Percentiles rank a stretch among this genome's conserved stretches.
These are phyloP conservation scores for Heptranchias perlo DNA, from an alignment of 2,113 vertebrate species.

Conservation along the genomic window DNA sequence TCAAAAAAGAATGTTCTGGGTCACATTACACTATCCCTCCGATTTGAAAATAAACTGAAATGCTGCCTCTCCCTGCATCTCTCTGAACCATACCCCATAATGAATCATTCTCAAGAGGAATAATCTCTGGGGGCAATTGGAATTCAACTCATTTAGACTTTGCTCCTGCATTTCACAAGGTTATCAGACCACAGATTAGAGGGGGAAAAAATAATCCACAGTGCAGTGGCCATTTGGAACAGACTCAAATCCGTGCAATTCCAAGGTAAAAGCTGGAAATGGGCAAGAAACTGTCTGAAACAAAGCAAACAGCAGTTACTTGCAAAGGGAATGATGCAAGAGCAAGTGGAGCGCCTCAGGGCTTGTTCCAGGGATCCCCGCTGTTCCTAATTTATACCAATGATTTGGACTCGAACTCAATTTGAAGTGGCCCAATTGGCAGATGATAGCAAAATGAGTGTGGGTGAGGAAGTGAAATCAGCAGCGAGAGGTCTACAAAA, in stretches of 20 bases:
- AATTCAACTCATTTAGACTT: background rate
- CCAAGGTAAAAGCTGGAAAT: background rate
- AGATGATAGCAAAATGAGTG: background rate
- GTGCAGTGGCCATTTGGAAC: background rate
- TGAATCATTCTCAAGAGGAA: background rate
- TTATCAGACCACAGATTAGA: background rate
- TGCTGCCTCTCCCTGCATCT: background rate
- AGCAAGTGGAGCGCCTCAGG: background rate
- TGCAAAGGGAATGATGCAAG: background rate
- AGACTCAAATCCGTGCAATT: background rate
- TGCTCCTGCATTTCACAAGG: background rate
- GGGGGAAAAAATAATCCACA: background rate
- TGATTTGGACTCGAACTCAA: no score
- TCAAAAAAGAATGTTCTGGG: background rate
- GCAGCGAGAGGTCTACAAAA: background rate
- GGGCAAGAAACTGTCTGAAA: background rate
- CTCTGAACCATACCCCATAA: background rate
- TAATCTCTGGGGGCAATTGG: background rate
- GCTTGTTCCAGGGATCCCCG: background rate
- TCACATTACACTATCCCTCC: background rate
- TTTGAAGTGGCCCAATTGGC: background rate
- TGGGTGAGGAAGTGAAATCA: background rate
- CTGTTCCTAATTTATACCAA: background rate
- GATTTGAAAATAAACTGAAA: background rate
- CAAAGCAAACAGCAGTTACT: no score